These are phyloP conservation scores for Diceros bicornis DNA, from an alignment of 2,797 vertebrate genomes.

Conservation along the genomic window DNA sequence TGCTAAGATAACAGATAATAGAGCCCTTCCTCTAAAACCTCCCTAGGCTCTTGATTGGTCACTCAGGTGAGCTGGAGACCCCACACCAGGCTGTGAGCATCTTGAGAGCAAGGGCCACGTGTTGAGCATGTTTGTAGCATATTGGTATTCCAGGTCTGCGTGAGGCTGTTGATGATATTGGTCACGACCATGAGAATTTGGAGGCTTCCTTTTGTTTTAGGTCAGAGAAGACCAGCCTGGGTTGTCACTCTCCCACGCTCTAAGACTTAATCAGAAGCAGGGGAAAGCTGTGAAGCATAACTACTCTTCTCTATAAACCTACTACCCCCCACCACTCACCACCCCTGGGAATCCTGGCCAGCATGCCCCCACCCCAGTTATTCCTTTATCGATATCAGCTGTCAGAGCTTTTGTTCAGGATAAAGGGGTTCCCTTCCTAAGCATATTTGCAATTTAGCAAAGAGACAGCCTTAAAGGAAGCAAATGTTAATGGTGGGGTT, in stretches of 20 bases:
- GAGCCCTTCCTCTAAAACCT: background rate
- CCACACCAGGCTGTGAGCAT: background rate
- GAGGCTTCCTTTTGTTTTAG: background rate
- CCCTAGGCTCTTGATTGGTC: background rate
- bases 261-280: conserved; percentile 21
- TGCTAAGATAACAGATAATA: no score
- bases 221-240: background rate
- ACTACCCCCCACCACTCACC: background rate
- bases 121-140: background rate
- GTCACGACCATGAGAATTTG: background rate
- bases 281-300: background rate
- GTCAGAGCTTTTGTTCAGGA: conserved; percentile 19
- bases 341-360: background rate
- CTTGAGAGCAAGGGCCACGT: background rate
- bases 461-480: conserved; percentile 29
- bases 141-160: background rate
- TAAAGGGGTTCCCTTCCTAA: conserved; percentile 43
- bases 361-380: background rate
- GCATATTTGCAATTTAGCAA: background rate
- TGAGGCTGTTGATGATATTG: background rate
- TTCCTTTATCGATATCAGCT: conserved; percentile 53
- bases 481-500: conserved; percentile 20
- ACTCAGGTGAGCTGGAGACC: background rate
- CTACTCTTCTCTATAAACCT: conserved; percentile 16
- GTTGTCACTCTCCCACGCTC: background rate